Base-by-base conservation (phyloP, 2,113 vertebrate genomes). In the Cyrtonyx montezumae region DNA sequence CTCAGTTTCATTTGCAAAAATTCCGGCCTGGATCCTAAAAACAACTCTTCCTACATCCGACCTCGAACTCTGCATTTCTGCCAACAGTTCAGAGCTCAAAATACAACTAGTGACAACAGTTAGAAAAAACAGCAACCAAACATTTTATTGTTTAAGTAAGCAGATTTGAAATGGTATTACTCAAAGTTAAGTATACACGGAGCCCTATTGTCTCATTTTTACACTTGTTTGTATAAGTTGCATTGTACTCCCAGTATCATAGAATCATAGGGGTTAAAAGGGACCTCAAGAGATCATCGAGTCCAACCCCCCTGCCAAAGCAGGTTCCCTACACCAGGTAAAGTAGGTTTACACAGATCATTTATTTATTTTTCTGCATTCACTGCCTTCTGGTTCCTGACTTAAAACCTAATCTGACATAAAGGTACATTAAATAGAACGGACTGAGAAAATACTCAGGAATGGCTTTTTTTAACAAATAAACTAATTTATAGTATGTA, bases 401-500 rank as follows among this genome's bases (percentile, higher is more conserved):
- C 55, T 65, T 89, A 51, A 91, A 90, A 51, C 67, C 34, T 83
- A 51, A 65, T 9, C 36, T 79, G n/a, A 46, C 86, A 53, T 53
- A 80, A 95, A 63, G 43, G 43, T 87, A 90, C 79, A 68, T 45
- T 32, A 95, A 90, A 71, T 65, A 93, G 86, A 58, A 93, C 28
- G 79, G 87, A 70, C 43, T 63, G 75, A 80, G 76, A 96, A 93
- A 96, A 97, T 95, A 76, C 58, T 79, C 32, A 37, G 81, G 79
- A 78, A 86, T 74, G 63, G 23, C 45, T 90, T 58, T 55, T 56
- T 40, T 40, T 18, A 56, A 56, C 76, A 80, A 96, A 97, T 42
- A 93, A 84, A 95, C 56, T 73, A 70, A 87, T 94, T 96, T 86
- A 87, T 81, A 94, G 37, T 95, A 86, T 82, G 91, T 56, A 91